Evolutionary conservation across 35 echinoderm and acorn worm species (phyloP), one percentile per base, ranked within the genome.

Genomic region (Diadema setosum): DNA sequence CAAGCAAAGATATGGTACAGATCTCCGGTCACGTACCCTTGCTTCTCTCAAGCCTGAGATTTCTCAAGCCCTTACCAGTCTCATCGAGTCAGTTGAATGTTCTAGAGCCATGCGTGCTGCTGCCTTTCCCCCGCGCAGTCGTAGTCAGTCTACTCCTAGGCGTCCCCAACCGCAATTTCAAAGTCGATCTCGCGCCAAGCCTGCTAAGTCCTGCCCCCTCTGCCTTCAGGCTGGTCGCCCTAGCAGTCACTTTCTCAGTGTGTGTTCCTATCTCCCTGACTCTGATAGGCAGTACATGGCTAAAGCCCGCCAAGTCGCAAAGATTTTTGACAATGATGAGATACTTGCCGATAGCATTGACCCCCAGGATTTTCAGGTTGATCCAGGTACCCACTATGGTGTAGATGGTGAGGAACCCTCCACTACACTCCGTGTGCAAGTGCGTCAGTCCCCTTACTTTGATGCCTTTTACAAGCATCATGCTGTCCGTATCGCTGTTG

Each of bases 1-100:
- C 11, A 93, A 88, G 41, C 84, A 93, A 34, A 70, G 91, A n/a
- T 93, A 93, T 83, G 92, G 92, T 18, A 83, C 92, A 40, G 87
- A 94, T 42, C 52, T 80, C 8, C 78, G 87, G 1, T 84, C 86
- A 1, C 39, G 81, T 5, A 89, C 87, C 18, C 55, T 94, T 12
- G 84, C 87, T 30, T 93, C 91, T 21, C 7, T 89, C 14, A 89
- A 93, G 35, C 91, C 85, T 33, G 91, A 93, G 73, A 93, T 93
- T 43, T 93, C 91, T 9, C 91, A 93, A 55, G 91, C 91, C 0
- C 65, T 92, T 5, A 64, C 48, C 44, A 44, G 55, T 37, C 26
- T 91, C 2, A 36, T 91, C 16, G 59, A 65, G 15, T 14, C 61
- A 84, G 5, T n/a, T 91, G 83, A 91, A 14, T 64, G 58, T 80